Evolutionary conservation across 2,113 vertebrate species (phyloP), one percentile per base, ranked within the genome.

Genomic region (Chinchilla lanigera): DNA sequence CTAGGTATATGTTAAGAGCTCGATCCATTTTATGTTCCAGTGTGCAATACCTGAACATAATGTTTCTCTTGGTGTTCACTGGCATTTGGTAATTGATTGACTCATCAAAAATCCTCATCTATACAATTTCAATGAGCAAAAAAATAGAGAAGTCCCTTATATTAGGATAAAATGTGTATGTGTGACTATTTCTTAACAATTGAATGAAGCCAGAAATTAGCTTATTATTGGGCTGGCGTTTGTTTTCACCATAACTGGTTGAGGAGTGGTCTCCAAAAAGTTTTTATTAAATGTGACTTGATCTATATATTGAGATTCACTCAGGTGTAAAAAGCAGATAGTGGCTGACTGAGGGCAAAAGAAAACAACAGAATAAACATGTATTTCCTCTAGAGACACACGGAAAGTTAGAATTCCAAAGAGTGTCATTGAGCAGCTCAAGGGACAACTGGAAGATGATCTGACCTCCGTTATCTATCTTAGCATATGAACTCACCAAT

Each of bases 161-260:
- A 65, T 63, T 80, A 78, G 22, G 5, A 96, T 93, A 52, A 94
- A 94, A 89, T 50, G 22, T 4, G 86, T 90, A 47, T 33, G 75
- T 60, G 33, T 63, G 33, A 83, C 54, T 89, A 89, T 77, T 89
- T 94, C n/a, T 83, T 93, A 92, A 81, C 91, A 96, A 81, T 81
- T 47, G 93, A 96, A 93, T 93, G 26, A 89, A 90, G 80, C 47
- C 83, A 54, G 83, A 90, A 89, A 89, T 86, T 88, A 94, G 24
- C 35, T 65, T 89, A 47, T 91, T 78, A 60, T 24, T 92, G n/a
- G 30, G 16, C 44, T 92, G 30, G 33, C 19, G 44, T 92, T 65
- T 81, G 73, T 96, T 95, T 50, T 44, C 65, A 89, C 38, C 41
- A 84, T 61, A 95, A 97, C 60, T 67, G 60, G 30, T 69, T 80